Evolutionary conservation across 2,888 invertebrate genomes (phyloP).

Genomic region (Chrysodeixis includens): DNA sequence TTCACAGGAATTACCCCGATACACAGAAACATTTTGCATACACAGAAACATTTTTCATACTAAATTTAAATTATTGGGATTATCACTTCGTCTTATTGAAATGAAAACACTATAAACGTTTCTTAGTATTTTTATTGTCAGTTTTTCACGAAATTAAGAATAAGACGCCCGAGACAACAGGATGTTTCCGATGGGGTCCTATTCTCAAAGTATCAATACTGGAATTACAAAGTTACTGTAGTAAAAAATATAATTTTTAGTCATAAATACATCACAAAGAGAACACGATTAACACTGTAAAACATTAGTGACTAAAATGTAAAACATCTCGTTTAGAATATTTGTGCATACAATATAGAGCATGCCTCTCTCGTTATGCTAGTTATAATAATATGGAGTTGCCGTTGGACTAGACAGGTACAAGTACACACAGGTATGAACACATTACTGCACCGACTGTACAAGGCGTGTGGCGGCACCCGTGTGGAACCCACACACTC

Average conservation of each 20-base stretch:
- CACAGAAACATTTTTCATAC: neutral
- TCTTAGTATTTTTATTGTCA: slow-evolving; percentile 71
- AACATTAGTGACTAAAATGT: slow-evolving; percentile 53
- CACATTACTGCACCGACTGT: slow-evolving; percentile 49
- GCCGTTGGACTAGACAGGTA: slow-evolving; percentile 73
- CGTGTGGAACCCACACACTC: neutral
- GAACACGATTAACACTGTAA: slow-evolving; percentile 50
- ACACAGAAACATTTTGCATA: neutral
- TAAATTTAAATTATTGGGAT: neutral
- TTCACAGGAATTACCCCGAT: slow-evolving; percentile 29
- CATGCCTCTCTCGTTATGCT: slow-evolving; percentile 50
- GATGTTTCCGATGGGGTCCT: slow-evolving; percentile 19
- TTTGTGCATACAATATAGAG: slow-evolving; percentile 60
- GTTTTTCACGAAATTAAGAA: slow-evolving; percentile 52
- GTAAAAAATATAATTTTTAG: slow-evolving; percentile 47
- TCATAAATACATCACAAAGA: slow-evolving; percentile 59
- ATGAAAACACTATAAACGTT: slow-evolving; percentile 40
- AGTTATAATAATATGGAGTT: slow-evolving; percentile 65
- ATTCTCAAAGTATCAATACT: slow-evolving; percentile 56
- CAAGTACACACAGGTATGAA: slow-evolving; percentile 56
- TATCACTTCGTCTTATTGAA: neutral
- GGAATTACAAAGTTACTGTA: slow-evolving; percentile 45
- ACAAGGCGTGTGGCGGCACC: slow-evolving; percentile 24
- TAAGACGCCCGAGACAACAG: slow-evolving; percentile 38
- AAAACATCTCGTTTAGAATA: slow-evolving; percentile 46